Percentiles rank a stretch among this genome's conserved stretches.
phyloP scores from a whole-genome alignment of 2,888 invertebrate genomes.

The Choreutis nemorana region DNA sequence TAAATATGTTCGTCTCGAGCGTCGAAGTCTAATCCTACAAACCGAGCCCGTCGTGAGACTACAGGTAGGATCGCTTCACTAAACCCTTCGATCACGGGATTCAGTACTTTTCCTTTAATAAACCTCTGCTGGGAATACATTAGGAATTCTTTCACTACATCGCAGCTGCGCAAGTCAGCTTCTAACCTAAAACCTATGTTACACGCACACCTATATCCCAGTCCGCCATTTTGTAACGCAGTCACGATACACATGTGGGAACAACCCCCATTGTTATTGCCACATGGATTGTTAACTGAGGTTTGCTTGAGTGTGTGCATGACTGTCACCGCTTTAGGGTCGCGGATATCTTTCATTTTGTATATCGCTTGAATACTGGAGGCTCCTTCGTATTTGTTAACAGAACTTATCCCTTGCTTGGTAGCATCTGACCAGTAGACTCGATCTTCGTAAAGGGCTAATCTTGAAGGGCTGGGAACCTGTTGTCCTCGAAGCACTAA shows the following conservation, averaged over 20 bases:
- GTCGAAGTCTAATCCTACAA: conserved; percentile 96
- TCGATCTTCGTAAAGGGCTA: conserved; percentile 85
- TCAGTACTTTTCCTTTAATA: conserved; percentile 90
- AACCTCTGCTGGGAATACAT: conserved; percentile 96
- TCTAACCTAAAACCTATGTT: conserved; percentile 85
- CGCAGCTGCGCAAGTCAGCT: conserved; percentile 79
- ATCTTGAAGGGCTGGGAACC: conserved; percentile 84
- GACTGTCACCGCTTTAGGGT: conserved; percentile 85
- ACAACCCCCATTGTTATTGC: conserved; percentile 87
- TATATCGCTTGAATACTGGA: conserved; percentile 81
- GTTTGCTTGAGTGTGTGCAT: conserved; percentile 83
- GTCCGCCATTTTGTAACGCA: conserved; percentile 71
- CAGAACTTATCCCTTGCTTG: conserved; percentile 87
- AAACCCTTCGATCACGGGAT: conserved; percentile 89
- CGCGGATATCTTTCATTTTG: conserved; percentile 80
- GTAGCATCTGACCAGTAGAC: conserved; percentile 93
- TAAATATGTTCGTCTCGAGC: conserved; percentile 91
- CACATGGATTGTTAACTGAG: conserved; percentile 82
- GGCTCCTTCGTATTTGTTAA: conserved; percentile 84
- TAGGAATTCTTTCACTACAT: conserved; percentile 84
- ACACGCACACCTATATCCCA: conserved; percentile 92
- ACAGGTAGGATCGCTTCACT: conserved; percentile 96
- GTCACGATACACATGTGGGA: conserved; percentile 95
- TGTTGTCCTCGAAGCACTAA: conserved; percentile 82
- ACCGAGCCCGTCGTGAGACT: conserved; percentile 88